A percentile compares a stretch with the other conserved stretches of the same genome.
Conservation (phyloP, 2,888 invertebrate genomes). For the Cephus nigrinus region DNA sequence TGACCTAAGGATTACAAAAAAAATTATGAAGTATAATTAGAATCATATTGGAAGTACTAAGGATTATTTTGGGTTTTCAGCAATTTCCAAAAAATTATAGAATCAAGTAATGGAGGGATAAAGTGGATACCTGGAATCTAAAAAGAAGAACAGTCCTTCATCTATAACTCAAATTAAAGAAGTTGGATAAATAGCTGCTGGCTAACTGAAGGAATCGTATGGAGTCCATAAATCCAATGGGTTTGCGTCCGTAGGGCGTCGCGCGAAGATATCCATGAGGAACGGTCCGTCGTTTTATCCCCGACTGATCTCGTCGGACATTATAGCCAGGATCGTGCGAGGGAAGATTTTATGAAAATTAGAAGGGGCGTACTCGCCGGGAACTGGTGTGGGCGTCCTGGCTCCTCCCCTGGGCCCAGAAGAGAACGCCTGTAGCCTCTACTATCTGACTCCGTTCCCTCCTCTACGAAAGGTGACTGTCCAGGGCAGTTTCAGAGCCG, state of each 20-base stretch:
- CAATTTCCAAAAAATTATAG: background rate
- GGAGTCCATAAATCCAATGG: slow-evolving; percentile 11
- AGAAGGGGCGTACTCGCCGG: slow-evolving; percentile 8
- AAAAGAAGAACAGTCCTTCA: background rate
- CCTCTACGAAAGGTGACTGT: slow-evolving; percentile 54
- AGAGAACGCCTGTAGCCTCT: slow-evolving; percentile 17
- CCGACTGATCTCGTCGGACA: slow-evolving; percentile 50
- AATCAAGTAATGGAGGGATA: background rate
- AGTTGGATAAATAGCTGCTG: background rate
- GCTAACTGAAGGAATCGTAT: background rate
- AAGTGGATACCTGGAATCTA: background rate
- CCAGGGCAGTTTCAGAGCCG: slow-evolving; percentile 61
- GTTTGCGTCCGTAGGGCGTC: background rate
- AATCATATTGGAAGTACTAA: background rate
- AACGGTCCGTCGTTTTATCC: slow-evolving; percentile 44
- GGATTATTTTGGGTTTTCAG: background rate
- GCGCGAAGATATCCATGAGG: slow-evolving; percentile 42
- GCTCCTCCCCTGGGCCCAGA: slow-evolving; percentile 20
- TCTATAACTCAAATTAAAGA: background rate
- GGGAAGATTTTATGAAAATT: slow-evolving; percentile 36
- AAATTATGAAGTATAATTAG: background rate
- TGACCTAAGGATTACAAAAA: background rate
- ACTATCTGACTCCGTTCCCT: slow-evolving; percentile 19
- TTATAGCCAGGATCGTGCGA: slow-evolving; percentile 37
- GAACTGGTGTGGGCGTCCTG: slow-evolving; percentile 25